Evolutionary conservation across 2,888 invertebrate species (phyloP).

Genomic region (Nemotelus pantherinus): DNA sequence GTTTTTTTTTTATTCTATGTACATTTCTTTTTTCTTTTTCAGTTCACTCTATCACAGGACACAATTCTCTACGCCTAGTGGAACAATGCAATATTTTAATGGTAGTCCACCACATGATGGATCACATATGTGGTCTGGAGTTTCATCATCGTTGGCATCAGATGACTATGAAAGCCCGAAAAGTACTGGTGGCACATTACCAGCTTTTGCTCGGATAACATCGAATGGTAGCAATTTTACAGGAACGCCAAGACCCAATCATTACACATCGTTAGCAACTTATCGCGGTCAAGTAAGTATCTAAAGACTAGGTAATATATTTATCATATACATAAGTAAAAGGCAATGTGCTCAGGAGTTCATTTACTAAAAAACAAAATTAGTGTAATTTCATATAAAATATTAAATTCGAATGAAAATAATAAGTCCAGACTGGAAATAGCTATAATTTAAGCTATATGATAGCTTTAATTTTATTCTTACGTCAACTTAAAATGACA

Average conservation of each 20-base stretch:
- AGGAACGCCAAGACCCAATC: constrained; percentile 51
- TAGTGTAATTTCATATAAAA: no score
- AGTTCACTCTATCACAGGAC: constrained; percentile 63
- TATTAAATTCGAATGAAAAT: no score
- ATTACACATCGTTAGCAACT: constrained; percentile 60
- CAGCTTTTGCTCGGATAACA: constrained; percentile 62
- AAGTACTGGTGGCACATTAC: constrained; percentile 57
- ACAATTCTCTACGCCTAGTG: constrained; percentile 59
- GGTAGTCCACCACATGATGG: constrained; percentile 54
- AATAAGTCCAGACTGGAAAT: no score
- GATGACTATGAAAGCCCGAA: constrained; percentile 62
- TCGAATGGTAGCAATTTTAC: constrained; percentile 47
- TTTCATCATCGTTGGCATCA: constrained; percentile 52
- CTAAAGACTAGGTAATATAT: no score
- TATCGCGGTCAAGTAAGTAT: constrained; percentile 61
- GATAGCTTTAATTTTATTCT: no score
- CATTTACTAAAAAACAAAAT: no score
- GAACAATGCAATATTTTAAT: constrained; percentile 60
- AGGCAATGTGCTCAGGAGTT: no score
- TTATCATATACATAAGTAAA: no score
- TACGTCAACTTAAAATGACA: no score
- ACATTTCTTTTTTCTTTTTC: constrained; percentile 48
- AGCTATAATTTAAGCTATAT: no score
- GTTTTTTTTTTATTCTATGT: neutral
- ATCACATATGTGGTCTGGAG: constrained; percentile 56